These are phyloP conservation scores for Portevinia maculata DNA, from an alignment of 2,888 invertebrate genomes.

Conservation along the genomic window DNA sequence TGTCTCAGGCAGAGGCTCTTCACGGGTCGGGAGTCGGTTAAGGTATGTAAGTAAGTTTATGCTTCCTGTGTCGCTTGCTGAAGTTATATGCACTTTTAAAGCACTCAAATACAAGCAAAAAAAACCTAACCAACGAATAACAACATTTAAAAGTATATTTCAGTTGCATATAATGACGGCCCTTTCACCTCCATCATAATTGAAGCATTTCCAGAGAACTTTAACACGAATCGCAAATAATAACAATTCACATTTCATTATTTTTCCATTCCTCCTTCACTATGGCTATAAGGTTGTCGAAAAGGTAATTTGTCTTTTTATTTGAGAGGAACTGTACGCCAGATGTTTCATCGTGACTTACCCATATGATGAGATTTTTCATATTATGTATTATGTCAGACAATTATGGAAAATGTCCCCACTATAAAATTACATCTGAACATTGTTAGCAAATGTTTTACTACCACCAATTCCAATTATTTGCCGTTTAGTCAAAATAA, in stretches of 20 bases:
- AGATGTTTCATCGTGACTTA: neutral
- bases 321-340: neutral
- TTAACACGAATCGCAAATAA: conserved; percentile 12
- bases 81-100: no score
- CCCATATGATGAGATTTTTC: neutral
- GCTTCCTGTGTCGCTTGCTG: no score
- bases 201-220: conserved; percentile 5
- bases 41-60: no score
- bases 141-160: conserved; percentile 1
- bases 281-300: neutral
- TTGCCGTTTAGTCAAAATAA: conserved; percentile 31
- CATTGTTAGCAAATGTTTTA: conserved; percentile 27
- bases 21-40: no score
- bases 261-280: neutral
- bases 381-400: conserved; percentile 24
- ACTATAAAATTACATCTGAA: neutral
- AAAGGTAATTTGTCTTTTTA: conserved; percentile 8
- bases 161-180: conserved; percentile 3
- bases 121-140: no score
- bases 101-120: no score
- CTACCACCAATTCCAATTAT: conserved; percentile 24
- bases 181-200: conserved; percentile 27
- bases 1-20: no score
- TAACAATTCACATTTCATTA: conserved; percentile 14
- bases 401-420: conserved; percentile 25